A percentile compares a stretch with the other conserved stretches of the same genome.
Evolutionary conservation across 2,888 invertebrate genomes (phyloP).

Genomic region (Chloroclysta siterata): DNA sequence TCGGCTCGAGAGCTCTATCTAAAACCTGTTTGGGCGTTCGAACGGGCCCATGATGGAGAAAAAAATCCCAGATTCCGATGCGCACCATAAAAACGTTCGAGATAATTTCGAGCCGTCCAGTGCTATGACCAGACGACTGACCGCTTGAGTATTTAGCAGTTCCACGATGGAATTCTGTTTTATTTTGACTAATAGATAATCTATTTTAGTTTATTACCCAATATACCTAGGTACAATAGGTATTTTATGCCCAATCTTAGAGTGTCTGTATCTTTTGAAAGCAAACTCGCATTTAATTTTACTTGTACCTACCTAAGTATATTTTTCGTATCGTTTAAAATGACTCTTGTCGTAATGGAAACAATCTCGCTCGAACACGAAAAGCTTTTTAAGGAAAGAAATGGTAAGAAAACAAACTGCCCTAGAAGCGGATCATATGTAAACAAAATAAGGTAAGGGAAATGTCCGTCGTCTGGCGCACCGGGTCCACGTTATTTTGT

Average conservation of each 20-base stretch:
- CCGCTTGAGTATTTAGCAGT: conserved; percentile 71
- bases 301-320: no score
- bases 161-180: conserved; percentile 56
- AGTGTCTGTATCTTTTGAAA: background rate
- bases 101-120: conserved; percentile 79
- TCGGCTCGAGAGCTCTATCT: conserved; percentile 73
- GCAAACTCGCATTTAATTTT: background rate
- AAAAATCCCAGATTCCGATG: conserved; percentile 82
- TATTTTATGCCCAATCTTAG: background rate
- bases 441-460: conserved; percentile 51
- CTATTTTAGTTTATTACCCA: conserved; percentile 39
- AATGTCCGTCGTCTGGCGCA: conserved; percentile 50
- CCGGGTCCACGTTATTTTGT: conserved; percentile 43
- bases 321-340: conserved; percentile 5
- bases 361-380: conserved; percentile 42
- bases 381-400: conserved; percentile 48
- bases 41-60: conserved; percentile 76
- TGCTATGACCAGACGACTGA: conserved; percentile 61
- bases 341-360: conserved; percentile 7
- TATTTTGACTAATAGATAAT: conserved; percentile 40
- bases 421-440: conserved; percentile 38
- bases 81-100: conserved; percentile 81
- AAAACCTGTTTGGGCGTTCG: conserved; percentile 82
- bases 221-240: no score
- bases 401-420: conserved; percentile 54